Conservation (phyloP, 2,113 vertebrate genomes). For the Emydura subglobosa region DNA sequence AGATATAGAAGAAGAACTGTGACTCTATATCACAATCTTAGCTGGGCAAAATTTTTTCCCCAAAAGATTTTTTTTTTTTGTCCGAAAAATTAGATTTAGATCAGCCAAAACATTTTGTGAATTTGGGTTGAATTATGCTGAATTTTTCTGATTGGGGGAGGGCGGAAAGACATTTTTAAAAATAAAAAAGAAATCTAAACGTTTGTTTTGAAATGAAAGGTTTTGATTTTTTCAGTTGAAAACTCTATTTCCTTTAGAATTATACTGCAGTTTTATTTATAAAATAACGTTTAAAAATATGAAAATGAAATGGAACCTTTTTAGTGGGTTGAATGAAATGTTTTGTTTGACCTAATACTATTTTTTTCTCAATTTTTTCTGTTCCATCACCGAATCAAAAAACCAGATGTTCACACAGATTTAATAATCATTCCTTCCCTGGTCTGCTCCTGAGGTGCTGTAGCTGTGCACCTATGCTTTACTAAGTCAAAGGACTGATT, state of each 20-base stretch:
- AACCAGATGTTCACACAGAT: rapidly evolving
- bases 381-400: neutral
- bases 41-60: neutral
- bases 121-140: neutral
- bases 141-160: neutral
- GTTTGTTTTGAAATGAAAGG: neutral
- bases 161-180: neutral
- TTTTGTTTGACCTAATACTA: neutral
- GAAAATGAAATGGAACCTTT: neutral
- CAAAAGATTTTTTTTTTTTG: neutral
- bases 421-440: neutral
- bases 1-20: neutral
- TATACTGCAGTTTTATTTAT: neutral
- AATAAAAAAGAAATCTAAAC: neutral
- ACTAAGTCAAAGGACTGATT: neutral
- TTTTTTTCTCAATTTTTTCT: neutral
- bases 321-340: neutral
- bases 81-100: neutral
- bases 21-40: neutral
- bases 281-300: neutral
- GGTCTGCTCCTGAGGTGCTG: neutral
- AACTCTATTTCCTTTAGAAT: neutral
- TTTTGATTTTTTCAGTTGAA: neutral
- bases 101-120: neutral
- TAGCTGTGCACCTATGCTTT: neutral